These are phyloP conservation scores for Mythimna ferrago DNA, from an alignment of 2,888 invertebrate species.

Conservation along the genomic window DNA sequence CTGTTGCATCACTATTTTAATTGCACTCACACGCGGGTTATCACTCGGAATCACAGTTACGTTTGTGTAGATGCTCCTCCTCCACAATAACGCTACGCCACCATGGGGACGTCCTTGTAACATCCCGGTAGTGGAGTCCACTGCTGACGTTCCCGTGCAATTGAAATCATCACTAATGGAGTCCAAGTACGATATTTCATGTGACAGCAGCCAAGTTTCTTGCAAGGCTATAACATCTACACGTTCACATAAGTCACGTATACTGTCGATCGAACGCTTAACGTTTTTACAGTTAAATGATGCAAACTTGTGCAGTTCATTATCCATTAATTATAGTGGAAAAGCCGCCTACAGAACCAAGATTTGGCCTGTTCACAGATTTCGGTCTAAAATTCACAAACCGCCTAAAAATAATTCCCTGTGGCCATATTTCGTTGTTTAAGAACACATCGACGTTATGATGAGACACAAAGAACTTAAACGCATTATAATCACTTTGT, in stretches of 20 bases:
- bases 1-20: not conserved
- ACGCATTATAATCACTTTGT: constrained; percentile 2
- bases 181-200: too few species aligned
- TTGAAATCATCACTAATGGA: too few species aligned
- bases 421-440: too few species aligned
- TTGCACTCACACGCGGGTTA: not conserved
- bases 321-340: not conserved
- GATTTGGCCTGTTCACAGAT: not conserved
- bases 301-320: not conserved
- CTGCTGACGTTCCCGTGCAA: too few species aligned
- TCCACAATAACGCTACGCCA: too few species aligned
- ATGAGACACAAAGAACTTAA: constrained; percentile 13
- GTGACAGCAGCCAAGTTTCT: too few species aligned
- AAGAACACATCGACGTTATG: too few species aligned
- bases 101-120: too few species aligned
- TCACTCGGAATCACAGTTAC: too few species aligned
- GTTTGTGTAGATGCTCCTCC: too few species aligned
- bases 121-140: too few species aligned
- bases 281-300: not conserved
- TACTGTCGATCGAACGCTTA: not conserved
- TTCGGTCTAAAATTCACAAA: not conserved
- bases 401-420: constrained; percentile 19
- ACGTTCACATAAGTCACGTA: not conserved
- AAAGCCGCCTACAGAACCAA: not conserved
- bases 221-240: not conserved